Evolutionary conservation across 1,140 invertebrate species (phyloP).

Genomic region (Grapholita molesta): DNA sequence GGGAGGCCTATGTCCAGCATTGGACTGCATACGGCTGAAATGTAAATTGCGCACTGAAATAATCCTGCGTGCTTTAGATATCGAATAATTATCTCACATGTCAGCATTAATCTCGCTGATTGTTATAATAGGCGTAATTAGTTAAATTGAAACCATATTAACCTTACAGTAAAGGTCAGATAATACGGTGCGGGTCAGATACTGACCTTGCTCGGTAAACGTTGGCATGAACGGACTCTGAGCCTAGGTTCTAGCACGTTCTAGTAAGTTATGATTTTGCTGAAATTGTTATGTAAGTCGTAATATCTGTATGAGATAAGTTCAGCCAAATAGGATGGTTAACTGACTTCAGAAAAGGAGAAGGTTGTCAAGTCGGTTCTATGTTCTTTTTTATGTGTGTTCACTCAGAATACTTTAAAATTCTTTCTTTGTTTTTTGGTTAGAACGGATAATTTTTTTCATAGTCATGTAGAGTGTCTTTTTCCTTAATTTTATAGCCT

Average conservation of each 20-base stretch:
- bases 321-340: too few species aligned
- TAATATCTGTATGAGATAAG: too few species aligned
- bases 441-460: too few species aligned
- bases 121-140: background rate
- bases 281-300: background rate
- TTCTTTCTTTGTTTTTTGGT: too few species aligned
- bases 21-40: too few species aligned
- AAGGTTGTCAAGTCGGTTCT: too few species aligned
- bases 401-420: too few species aligned
- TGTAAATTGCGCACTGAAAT: background rate
- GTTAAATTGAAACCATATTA: slow-evolving; percentile 1
- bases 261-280: background rate
- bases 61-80: background rate
- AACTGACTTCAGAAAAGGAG: too few species aligned
- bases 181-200: background rate
- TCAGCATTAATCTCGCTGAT: background rate
- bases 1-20: too few species aligned
- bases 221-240: background rate
- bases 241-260: background rate
- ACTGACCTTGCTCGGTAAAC: background rate
- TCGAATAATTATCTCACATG: background rate
- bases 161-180: background rate
- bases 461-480: too few species aligned
- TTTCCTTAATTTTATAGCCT: too few species aligned
- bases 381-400: too few species aligned